Percentiles rank a stretch among this genome's conserved stretches.
Conservation (phyloP, 2,797 vertebrate species). For the Prionace glauca region DNA sequence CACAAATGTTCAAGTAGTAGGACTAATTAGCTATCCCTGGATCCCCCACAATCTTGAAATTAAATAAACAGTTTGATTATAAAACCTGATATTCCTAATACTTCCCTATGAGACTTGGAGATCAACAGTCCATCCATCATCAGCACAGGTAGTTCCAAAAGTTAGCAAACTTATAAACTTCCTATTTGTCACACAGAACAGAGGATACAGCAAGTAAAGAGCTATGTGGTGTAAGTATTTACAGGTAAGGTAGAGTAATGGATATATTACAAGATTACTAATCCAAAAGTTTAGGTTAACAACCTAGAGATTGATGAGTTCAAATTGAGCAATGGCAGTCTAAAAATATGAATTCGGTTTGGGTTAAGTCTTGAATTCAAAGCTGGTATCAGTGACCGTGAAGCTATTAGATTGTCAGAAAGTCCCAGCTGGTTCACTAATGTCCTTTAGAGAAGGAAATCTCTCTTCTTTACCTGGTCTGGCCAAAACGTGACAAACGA, state of each 20-base stretch:
- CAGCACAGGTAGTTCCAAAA: too few species aligned
- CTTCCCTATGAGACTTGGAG: too few species aligned
- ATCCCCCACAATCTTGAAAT: too few species aligned
- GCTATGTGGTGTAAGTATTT: too few species aligned
- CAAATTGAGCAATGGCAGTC: background rate
- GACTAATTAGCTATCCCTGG: too few species aligned
- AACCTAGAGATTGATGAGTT: background rate
- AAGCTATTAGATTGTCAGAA: background rate
- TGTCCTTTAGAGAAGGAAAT: background rate
- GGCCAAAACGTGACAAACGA: background rate
- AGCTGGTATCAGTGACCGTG: background rate
- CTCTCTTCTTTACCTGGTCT: background rate
- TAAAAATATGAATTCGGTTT: background rate
- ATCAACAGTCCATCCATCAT: too few species aligned
- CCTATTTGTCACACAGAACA: background rate
- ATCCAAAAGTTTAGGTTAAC: background rate
- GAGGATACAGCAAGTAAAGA: background rate
- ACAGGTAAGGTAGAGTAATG: background rate
- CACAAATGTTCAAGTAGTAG: too few species aligned
- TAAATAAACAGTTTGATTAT: too few species aligned
- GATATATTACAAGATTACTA: background rate
- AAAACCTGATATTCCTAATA: too few species aligned
- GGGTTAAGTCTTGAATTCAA: background rate
- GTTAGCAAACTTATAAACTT: too few species aligned
- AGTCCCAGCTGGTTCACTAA: background rate